A percentile compares a stretch with the other conserved stretches of the same genome.
phyloP scores from a whole-genome alignment of 1,140 invertebrate species.

The Papilio polyxenes region DNA sequence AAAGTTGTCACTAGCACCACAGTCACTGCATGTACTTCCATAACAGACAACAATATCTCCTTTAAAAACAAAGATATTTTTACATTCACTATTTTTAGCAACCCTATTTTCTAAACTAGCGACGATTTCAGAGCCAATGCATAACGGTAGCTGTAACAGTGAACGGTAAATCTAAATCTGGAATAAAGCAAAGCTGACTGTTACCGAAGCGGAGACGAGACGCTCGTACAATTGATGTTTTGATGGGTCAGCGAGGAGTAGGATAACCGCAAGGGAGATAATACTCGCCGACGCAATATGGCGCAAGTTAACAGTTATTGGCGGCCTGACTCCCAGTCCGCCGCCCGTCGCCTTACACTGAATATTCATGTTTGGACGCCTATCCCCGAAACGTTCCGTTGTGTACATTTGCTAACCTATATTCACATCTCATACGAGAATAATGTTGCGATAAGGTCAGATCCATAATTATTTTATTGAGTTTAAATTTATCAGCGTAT shows the following conservation, averaged over 20 bases:
- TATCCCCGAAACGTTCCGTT: conserved; percentile 54
- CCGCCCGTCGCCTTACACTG: conserved; percentile 58
- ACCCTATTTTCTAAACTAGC: background rate
- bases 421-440: conserved; percentile 51
- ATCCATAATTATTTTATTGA: conserved; percentile 1
- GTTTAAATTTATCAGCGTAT: background rate
- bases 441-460: background rate
- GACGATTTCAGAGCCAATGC: background rate
- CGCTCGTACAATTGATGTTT: conserved; percentile 36
- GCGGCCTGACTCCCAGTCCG: conserved; percentile 49
- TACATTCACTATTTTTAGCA: background rate
- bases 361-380: conserved; percentile 71
- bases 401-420: conserved; percentile 58
- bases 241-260: conserved; percentile 48
- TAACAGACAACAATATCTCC: background rate
- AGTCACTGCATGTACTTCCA: background rate
- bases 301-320: conserved; percentile 76
- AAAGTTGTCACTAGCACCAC: background rate
- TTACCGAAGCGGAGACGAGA: conserved; percentile 27
- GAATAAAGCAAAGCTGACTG: conserved; percentile 23
- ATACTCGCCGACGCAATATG: conserved; percentile 59
- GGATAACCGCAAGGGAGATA: conserved; percentile 56
- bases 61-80: background rate
- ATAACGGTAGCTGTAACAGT: conserved; percentile 25
- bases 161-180: conserved; percentile 30